phyloP scores from a whole-genome alignment of 2,113 vertebrate species.

The Oryzias javanicus region DNA sequence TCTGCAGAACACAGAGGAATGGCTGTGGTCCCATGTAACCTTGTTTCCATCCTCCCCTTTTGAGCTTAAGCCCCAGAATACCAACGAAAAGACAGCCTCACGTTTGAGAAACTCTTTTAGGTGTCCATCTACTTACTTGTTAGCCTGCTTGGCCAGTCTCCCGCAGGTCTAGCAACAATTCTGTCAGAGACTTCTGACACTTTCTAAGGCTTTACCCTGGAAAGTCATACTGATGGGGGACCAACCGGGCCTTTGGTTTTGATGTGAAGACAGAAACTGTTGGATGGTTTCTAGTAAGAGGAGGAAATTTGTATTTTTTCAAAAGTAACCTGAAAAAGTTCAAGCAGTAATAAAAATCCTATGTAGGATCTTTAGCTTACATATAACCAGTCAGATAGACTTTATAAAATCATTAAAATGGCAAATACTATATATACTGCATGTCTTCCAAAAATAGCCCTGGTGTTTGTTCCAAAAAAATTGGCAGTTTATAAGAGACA shows the following conservation, averaged over 20 bases:
- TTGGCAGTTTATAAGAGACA: too few species aligned
- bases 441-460: too few species aligned
- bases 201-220: constrained; percentile 49
- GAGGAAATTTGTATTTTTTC: constrained; percentile 16
- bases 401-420: too few species aligned
- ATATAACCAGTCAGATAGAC: too few species aligned
- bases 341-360: not conserved
- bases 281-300: constrained; percentile 57
- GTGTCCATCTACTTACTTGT: constrained; percentile 61
- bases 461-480: too few species aligned
- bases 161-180: constrained; percentile 42
- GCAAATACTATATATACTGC: too few species aligned
- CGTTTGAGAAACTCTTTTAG: constrained; percentile 63
- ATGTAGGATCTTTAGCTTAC: not conserved
- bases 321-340: constrained; percentile 14
- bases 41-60: constrained; percentile 54
- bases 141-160: constrained; percentile 40
- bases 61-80: constrained; percentile 56
- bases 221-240: constrained; percentile 43
- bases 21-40: constrained; percentile 55
- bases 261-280: constrained; percentile 36
- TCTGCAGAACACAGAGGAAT: constrained; percentile 63
- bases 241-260: constrained; percentile 37
- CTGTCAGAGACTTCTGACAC: constrained; percentile 52
- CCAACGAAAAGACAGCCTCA: constrained; percentile 37